phyloP scores from a whole-genome alignment of 2,888 invertebrate species.

The Nemotelus nigrinus region DNA sequence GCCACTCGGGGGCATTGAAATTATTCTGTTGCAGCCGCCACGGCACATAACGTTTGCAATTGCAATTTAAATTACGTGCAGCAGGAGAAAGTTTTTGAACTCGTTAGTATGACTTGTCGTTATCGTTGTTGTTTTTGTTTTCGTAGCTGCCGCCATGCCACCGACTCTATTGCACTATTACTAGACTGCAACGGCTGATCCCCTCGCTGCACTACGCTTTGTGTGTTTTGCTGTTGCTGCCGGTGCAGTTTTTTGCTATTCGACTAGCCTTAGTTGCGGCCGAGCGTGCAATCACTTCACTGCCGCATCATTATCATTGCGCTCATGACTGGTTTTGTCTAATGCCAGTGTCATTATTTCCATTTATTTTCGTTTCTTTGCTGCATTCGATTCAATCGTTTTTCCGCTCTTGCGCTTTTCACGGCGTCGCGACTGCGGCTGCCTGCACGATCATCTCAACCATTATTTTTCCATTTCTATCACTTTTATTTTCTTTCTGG shows the following conservation, averaged over 20 bases:
- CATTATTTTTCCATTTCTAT: conserved; percentile 35
- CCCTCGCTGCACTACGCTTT: no score
- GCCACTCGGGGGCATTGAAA: conserved; percentile 25
- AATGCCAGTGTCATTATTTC: conserved; percentile 50
- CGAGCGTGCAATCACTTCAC: conserved; percentile 40
- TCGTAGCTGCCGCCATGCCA: neutral
- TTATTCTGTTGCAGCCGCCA: conserved; percentile 1
- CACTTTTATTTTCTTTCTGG: conserved; percentile 40
- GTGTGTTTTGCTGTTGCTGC: neutral
- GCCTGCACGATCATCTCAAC: neutral
- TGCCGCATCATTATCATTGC: conserved; percentile 43
- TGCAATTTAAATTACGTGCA: conserved; percentile 29
- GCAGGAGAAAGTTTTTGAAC: conserved; percentile 31
- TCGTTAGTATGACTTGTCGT: conserved; percentile 1
- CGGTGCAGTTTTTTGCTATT: neutral
- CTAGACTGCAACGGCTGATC: no score
- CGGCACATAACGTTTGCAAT: neutral
- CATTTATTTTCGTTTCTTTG: conserved; percentile 32
- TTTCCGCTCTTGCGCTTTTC: conserved; percentile 31
- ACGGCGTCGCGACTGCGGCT: neutral
- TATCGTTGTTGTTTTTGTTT: neutral
- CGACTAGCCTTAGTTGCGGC: conserved; percentile 8
- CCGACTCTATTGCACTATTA: no score
- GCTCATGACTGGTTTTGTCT: conserved; percentile 44
- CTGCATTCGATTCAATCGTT: neutral